Percentiles rank a stretch among this genome's conserved stretches.
These are phyloP conservation scores for Catharus bicknelli DNA, from an alignment of 2,113 vertebrate genomes.

Conservation along the genomic window DNA sequence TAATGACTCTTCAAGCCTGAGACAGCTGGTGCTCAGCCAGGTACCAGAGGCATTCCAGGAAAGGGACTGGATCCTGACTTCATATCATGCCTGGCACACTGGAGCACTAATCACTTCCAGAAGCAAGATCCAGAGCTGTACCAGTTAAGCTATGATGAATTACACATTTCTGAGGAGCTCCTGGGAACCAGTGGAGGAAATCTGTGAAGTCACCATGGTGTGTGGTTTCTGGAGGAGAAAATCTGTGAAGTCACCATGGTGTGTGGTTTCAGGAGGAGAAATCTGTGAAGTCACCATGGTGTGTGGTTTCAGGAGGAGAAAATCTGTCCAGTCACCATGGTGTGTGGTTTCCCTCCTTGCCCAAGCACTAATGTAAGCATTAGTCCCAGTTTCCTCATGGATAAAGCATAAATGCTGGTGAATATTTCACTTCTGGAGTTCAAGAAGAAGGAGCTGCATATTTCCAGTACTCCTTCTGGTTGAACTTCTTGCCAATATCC, in stretches of 20 bases:
- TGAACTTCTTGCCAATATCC: slow-evolving; percentile 38
- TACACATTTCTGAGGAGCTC: background rate
- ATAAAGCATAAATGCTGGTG: background rate
- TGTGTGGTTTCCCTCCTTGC: background rate
- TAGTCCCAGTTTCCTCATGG: background rate
- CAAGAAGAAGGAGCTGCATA: background rate
- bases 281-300: background rate
- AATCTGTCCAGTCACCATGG: background rate
- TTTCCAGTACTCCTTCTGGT: background rate
- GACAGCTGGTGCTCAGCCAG: background rate
- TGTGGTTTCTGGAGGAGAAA: background rate
- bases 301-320: background rate
- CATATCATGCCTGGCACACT: background rate
- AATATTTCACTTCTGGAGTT: background rate
- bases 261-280: too few species aligned
- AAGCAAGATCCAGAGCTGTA: background rate
- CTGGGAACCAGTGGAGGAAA: background rate
- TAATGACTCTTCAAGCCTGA: background rate
- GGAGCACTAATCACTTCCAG: background rate
- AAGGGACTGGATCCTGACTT: background rate
- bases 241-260: background rate
- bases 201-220: background rate
- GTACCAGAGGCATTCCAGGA: background rate
- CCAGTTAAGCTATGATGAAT: background rate
- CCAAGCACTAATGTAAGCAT: background rate